A percentile compares a stretch with the other conserved stretches of the same genome.
Evolutionary conservation across 2,888 invertebrate species (phyloP).

Genomic region (Lysandra coridon): DNA sequence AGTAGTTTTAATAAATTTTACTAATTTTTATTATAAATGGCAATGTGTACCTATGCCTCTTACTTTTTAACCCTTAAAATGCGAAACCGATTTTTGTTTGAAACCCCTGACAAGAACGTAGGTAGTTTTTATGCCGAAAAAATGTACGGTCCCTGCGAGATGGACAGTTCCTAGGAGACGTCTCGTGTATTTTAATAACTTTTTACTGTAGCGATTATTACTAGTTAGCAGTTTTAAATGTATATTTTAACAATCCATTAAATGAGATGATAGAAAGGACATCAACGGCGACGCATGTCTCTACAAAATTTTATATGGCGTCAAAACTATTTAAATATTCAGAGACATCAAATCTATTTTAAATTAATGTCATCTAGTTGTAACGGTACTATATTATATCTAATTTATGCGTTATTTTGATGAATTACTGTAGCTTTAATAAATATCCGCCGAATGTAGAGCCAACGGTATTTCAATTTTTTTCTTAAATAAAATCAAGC

Average conservation of each 20-base stretch:
- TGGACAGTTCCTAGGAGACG: not conserved
- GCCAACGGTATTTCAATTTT: not conserved
- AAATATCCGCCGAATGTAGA: not conserved
- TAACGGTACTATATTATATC: not conserved
- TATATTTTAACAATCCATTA: not conserved
- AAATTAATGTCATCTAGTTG: not conserved
- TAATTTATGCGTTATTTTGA: not conserved
- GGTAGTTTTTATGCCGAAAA: not conserved
- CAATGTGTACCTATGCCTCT: too few species aligned
- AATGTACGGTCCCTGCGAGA: not conserved
- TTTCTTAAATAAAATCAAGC: not conserved
- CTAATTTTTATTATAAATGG: not conserved
- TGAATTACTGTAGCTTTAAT: not conserved
- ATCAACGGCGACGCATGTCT: slow-evolving; percentile 7
- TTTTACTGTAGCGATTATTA: not conserved
- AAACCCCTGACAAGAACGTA: not conserved
- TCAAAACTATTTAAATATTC: not conserved
- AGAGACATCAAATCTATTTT: not conserved
- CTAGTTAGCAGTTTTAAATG: not conserved
- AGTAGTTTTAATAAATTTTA: not conserved
- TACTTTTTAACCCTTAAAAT: not conserved
- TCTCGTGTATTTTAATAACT: too few species aligned
- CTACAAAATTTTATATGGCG: slow-evolving; percentile 13
- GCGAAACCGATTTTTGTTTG: not conserved
- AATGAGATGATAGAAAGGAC: slow-evolving; percentile 3